A percentile compares a stretch with the other conserved stretches of the same genome.
phyloP scores from a whole-genome alignment of 2,888 invertebrate species.

The Leucozona laternaria region DNA sequence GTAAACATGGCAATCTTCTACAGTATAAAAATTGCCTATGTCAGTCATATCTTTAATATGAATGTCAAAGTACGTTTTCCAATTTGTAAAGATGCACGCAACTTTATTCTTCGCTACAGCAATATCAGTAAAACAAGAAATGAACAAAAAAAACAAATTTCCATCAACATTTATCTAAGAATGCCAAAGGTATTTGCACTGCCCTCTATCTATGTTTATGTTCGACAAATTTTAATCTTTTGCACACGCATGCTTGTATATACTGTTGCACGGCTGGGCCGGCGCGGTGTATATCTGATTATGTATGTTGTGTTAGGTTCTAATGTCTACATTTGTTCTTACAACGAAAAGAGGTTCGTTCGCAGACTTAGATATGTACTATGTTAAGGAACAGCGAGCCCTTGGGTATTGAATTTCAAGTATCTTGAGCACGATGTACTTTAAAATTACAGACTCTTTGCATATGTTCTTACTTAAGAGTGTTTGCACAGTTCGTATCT shows the following conservation, averaged over 20 bases:
- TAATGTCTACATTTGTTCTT: constrained; percentile 73
- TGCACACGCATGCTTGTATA: constrained; percentile 47
- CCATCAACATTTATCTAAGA: constrained; percentile 39
- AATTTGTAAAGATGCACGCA: constrained; percentile 59
- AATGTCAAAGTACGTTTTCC: constrained; percentile 54
- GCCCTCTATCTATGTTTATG: constrained; percentile 57
- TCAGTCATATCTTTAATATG: constrained; percentile 51
- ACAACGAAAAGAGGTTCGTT: constrained; percentile 47
- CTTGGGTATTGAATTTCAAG: constrained; percentile 71
- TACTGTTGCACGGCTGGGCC: neutral
- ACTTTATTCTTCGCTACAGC: constrained; percentile 20
- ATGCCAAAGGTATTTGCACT: constrained; percentile 44
- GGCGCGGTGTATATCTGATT: constrained; percentile 64
- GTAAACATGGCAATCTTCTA: neutral
- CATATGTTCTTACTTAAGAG: constrained; percentile 54
- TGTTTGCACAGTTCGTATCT: constrained; percentile 55
- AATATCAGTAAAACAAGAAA: neutral
- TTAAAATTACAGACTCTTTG: constrained; percentile 70
- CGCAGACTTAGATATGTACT: neutral
- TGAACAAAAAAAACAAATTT: neutral
- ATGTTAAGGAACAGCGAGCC: constrained; percentile 43
- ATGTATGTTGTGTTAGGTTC: constrained; percentile 64
- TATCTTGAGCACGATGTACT: constrained; percentile 65
- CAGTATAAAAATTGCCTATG: neutral
- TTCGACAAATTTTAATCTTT: constrained; percentile 71